These are phyloP conservation scores for Gordius sp. DNA, from an alignment of 2,888 invertebrate genomes.

Conservation along the genomic window DNA sequence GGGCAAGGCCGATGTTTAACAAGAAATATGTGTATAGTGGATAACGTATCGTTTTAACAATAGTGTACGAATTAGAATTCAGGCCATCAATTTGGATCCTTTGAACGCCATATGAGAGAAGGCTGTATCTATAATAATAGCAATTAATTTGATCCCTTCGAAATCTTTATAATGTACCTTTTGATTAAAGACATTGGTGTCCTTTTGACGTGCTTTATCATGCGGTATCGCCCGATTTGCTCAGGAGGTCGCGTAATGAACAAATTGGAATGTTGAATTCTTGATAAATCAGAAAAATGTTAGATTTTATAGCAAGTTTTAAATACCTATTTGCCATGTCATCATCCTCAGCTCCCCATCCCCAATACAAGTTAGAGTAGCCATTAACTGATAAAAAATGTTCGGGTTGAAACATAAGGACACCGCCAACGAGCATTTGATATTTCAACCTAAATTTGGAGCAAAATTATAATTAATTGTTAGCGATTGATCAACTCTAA, in stretches of 20 bases:
- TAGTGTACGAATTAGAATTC: constrained; percentile 28
- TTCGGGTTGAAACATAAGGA: constrained; percentile 28
- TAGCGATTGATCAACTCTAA: neutral
- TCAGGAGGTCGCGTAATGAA: constrained; percentile 32
- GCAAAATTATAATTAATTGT: neutral
- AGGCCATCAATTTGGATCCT: constrained; percentile 29
- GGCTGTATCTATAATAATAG: constrained; percentile 4
- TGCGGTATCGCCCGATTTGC: constrained; percentile 28
- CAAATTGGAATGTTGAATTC: constrained; percentile 27
- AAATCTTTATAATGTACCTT: constrained; percentile 17
- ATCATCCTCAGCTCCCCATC: constrained; percentile 26
- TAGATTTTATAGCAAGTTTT: neutral
- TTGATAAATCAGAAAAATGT: constrained; percentile 18
- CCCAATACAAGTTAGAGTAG: constrained; percentile 31
- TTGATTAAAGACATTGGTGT: constrained; percentile 19
- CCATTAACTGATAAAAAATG: constrained; percentile 29
- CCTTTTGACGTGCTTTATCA: constrained; percentile 27
- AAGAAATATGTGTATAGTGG: constrained; percentile 31
- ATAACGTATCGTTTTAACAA: constrained; percentile 24
- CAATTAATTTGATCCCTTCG: neutral
- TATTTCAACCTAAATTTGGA: constrained; percentile 27
- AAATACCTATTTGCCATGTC: constrained; percentile 22
- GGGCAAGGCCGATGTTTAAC: constrained; percentile 31
- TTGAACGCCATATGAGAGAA: constrained; percentile 20
- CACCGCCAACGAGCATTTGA: constrained; percentile 30